Evolutionary conservation across 2,888 invertebrate genomes (phyloP).

Genomic region (Dryadula phaetusa): DNA sequence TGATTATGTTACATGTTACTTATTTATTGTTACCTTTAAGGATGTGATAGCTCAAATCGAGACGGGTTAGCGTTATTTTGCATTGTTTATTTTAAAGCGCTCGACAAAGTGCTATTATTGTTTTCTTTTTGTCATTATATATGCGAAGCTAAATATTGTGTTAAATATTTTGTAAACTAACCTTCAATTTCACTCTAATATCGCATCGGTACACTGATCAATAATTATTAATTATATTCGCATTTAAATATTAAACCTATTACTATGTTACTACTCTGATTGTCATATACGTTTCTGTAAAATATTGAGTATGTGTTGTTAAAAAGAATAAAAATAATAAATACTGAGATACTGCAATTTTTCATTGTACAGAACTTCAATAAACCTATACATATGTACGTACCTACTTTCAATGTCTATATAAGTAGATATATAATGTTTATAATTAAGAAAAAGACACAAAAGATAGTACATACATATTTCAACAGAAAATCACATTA

Average conservation of each 20-base stretch:
- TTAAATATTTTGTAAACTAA: constrained; percentile 51
- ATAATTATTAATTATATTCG: constrained; percentile 74
- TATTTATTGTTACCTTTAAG: constrained; percentile 79
- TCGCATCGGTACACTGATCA: constrained; percentile 65
- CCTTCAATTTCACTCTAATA: constrained; percentile 53
- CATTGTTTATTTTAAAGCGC: constrained; percentile 66
- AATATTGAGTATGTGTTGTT: constrained; percentile 85
- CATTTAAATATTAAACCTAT: constrained; percentile 79
- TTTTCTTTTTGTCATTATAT: constrained; percentile 57
- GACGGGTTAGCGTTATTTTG: constrained; percentile 75
- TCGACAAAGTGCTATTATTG: constrained; percentile 66
- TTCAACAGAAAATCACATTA: too few species aligned
- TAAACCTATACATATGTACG: neutral
- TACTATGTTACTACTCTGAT: constrained; percentile 82
- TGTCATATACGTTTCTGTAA: constrained; percentile 85
- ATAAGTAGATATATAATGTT: too few species aligned
- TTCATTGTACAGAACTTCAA: constrained; percentile 44
- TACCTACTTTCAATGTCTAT: too few species aligned
- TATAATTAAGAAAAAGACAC: too few species aligned
- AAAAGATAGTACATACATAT: too few species aligned
- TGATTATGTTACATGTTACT: constrained; percentile 82
- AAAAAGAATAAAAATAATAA: constrained; percentile 84
- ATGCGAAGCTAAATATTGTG: constrained; percentile 54
- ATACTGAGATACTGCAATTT: constrained; percentile 69
- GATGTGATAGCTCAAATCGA: constrained; percentile 79